Evolutionary conservation across 2,888 invertebrate species (phyloP).

Genomic region (Ligdia adustata): DNA sequence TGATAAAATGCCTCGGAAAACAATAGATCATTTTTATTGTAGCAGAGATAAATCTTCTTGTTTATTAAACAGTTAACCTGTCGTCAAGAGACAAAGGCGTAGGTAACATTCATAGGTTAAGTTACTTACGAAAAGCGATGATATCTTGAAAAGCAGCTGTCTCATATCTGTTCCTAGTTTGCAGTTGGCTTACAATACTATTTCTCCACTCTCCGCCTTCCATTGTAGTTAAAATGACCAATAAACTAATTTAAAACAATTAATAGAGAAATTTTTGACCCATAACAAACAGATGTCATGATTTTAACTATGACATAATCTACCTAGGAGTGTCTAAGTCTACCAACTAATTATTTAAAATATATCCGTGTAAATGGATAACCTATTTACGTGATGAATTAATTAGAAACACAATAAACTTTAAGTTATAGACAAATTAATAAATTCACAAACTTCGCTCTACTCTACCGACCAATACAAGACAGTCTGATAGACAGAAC

Average conservation of each 20-base stretch:
- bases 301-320: constrained; percentile 32
- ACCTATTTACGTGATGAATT: constrained; percentile 6
- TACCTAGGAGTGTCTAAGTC: background rate
- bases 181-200: constrained; percentile 87
- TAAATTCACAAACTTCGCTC: constrained; percentile 4
- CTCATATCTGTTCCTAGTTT: constrained; percentile 90
- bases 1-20: constrained; percentile 32
- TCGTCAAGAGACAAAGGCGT: constrained; percentile 36
- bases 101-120: constrained; percentile 53
- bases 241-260: constrained; percentile 45
- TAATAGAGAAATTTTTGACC: constrained; percentile 45
- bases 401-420: constrained; percentile 8
- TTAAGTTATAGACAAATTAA: constrained; percentile 5
- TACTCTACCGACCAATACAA: background rate
- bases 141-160: constrained; percentile 91
- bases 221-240: constrained; percentile 57
- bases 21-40: constrained; percentile 44
- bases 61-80: constrained; percentile 11
- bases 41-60: constrained; percentile 39
- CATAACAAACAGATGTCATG: constrained; percentile 77
- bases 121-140: constrained; percentile 90
- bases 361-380: constrained; percentile 2
- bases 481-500: too few species aligned
- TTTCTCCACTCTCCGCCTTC: constrained; percentile 87
- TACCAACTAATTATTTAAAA: constrained; percentile 1